Evolutionary conservation across 2,113 vertebrate species (phyloP).

Genomic region (Neogale vison): DNA sequence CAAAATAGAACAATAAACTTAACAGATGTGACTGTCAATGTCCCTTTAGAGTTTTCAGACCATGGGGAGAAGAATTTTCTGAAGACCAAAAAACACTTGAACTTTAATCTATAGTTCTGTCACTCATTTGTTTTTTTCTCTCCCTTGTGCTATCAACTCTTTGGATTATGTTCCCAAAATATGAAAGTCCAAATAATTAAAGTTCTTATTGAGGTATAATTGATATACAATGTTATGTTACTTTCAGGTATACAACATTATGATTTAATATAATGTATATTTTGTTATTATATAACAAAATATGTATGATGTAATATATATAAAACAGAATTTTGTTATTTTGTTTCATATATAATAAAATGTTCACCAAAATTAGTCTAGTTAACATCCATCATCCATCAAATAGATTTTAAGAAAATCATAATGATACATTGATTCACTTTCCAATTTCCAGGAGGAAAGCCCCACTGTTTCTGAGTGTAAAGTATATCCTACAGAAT

Average conservation of each 20-base stretch:
- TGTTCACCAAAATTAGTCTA: not conserved
- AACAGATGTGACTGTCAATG: not conserved
- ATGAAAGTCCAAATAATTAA: not conserved
- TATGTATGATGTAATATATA: too few species aligned
- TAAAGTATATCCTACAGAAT: not conserved
- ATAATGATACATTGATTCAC: not conserved
- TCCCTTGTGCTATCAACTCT: not conserved
- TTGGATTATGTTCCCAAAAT: not conserved
- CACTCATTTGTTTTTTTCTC: not conserved
- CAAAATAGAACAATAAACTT: not conserved
- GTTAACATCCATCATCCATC: not conserved
- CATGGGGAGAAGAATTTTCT: not conserved
- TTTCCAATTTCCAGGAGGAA: not conserved
- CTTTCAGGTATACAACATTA: not conserved
- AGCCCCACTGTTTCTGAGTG: not conserved
- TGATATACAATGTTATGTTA: not conserved
- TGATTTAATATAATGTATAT: not conserved
- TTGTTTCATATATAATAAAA: not conserved
- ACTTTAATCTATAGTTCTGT: not conserved
- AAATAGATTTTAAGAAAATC: not conserved
- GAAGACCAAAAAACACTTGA: not conserved
- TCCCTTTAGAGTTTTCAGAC: not conserved
- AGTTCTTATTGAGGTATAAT: not conserved
- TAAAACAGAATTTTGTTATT: too few species aligned
- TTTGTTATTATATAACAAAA: too few species aligned